Evolutionary conservation across 1,140 invertebrate species (phyloP).

Genomic region (Anagrus nilaparvatae): DNA sequence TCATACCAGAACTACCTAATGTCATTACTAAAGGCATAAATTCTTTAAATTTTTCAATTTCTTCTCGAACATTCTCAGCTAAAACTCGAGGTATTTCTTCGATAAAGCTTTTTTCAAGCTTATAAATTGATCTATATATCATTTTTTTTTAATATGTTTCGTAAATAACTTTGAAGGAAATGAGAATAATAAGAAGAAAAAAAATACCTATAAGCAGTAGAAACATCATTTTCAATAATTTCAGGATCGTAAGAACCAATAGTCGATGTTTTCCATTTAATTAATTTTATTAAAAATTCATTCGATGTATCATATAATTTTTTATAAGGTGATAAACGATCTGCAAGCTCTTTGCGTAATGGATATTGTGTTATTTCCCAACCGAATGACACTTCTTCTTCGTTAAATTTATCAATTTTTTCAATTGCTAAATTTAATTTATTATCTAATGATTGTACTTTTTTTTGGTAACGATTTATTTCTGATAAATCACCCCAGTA

Average conservation of each 20-base stretch:
- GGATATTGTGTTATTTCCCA: constrained; percentile 88
- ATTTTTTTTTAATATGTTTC: not conserved
- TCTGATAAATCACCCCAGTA: constrained; percentile 76
- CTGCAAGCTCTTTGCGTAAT: constrained; percentile 58
- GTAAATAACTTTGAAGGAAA: not conserved
- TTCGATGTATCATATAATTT: constrained; percentile 77
- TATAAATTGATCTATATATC: constrained; percentile 61
- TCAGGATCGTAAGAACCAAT: constrained; percentile 79
- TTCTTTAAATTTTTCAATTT: constrained; percentile 82
- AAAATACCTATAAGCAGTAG: constrained; percentile 50
- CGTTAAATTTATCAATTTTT: constrained; percentile 84
- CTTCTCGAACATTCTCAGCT: constrained; percentile 52
- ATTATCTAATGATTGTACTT: constrained; percentile 62
- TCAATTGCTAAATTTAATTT: constrained; percentile 59
- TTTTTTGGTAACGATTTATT: constrained; percentile 70
- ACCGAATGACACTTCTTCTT: constrained; percentile 78
- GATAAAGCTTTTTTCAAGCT: constrained; percentile 76
- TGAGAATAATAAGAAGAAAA: not conserved
- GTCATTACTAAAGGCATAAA: constrained; percentile 83
- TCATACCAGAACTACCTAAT: constrained; percentile 86
- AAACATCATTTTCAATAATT: constrained; percentile 76
- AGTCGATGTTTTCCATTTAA: constrained; percentile 69
- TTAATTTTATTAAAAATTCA: constrained; percentile 75
- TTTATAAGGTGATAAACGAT: constrained; percentile 71
- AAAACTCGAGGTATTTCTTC: constrained; percentile 55